These are phyloP conservation scores for Cyclargus thomasi DNA, from an alignment of 1,140 invertebrate species.

Conservation along the genomic window DNA sequence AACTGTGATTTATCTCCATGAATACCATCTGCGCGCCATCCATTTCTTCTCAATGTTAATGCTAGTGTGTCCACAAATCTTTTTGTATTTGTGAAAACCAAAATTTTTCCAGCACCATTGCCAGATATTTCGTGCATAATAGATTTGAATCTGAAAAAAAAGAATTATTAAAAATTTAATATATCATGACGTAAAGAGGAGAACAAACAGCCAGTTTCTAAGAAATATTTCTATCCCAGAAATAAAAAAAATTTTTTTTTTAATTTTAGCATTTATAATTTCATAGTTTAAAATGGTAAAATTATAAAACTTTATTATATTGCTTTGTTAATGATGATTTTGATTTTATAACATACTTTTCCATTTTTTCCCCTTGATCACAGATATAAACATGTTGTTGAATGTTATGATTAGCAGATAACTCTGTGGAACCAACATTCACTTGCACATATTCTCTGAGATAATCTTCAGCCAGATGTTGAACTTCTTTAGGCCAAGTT, in stretches of 20 bases:
- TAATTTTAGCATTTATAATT: too few relatives aligned
- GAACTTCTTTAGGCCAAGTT: slow-evolving; percentile 90
- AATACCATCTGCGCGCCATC: slow-evolving; percentile 81
- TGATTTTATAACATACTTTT: slow-evolving; percentile 44
- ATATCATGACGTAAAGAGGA: too few relatives aligned
- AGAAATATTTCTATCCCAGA: too few relatives aligned
- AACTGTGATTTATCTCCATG: slow-evolving; percentile 85
- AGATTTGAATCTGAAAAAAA: slow-evolving; percentile 77
- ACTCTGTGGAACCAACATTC: slow-evolving; percentile 84
- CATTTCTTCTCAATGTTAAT: slow-evolving; percentile 78
- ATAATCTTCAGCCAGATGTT: slow-evolving; percentile 83
- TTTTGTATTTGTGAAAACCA: slow-evolving; percentile 93
- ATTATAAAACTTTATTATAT: too few relatives aligned
- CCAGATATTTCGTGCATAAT: slow-evolving; percentile 83
- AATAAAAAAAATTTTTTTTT: too few relatives aligned
- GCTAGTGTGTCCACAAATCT: slow-evolving; percentile 85
- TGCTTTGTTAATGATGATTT: neutral
- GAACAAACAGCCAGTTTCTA: too few relatives aligned
- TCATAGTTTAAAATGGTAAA: too few relatives aligned
- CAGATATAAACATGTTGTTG: slow-evolving; percentile 90
- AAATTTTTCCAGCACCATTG: slow-evolving; percentile 84
- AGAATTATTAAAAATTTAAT: neutral
- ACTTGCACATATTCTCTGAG: slow-evolving; percentile 83
- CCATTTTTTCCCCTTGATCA: slow-evolving; percentile 82
- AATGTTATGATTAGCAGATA: slow-evolving; percentile 94